These are phyloP conservation scores for Caenorhabditis afra DNA, from an alignment of 2,888 invertebrate genomes.

Conservation along the genomic window DNA sequence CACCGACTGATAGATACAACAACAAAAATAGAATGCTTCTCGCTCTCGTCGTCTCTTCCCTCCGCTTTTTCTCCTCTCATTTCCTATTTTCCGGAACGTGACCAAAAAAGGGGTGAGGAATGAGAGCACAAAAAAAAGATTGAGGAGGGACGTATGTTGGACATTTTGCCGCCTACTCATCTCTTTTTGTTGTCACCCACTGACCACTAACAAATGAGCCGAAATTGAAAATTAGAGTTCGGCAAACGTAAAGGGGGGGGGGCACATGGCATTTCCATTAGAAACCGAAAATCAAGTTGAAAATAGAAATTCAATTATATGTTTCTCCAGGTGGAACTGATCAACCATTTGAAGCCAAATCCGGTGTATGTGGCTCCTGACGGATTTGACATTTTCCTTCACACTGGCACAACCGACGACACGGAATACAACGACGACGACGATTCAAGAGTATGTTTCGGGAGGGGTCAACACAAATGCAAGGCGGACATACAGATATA, in stretches of 20 bases:
- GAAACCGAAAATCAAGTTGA: too few species aligned
- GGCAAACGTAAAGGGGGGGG: too few species aligned
- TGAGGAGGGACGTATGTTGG: too few species aligned
- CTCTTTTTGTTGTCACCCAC: conserved; percentile 16
- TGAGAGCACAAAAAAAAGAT: not conserved
- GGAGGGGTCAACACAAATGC: not conserved
- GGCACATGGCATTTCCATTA: too few species aligned
- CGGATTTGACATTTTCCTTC: conserved; percentile 49
- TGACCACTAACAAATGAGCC: too few species aligned
- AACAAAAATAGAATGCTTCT: conserved; percentile 41
- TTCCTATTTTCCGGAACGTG: conserved; percentile 20
- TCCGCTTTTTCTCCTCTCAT: not conserved
- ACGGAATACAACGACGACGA: conserved; percentile 50
- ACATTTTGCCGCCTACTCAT: conserved; percentile 7
- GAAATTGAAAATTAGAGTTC: too few species aligned
- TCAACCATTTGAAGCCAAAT: conserved; percentile 34
- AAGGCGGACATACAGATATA: not conserved
- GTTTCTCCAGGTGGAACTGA: conserved; percentile 48
- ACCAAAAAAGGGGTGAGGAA: conserved; percentile 13
- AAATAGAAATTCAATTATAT: not conserved
- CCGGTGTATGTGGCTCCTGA: conserved; percentile 26
- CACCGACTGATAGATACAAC: conserved; percentile 49
- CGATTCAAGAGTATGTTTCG: conserved; percentile 31
- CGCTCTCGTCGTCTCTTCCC: too few species aligned
- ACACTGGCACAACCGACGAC: conserved; percentile 44